A percentile compares a stretch with the other conserved stretches of the same genome.
These are phyloP conservation scores for Lytechinus variegatus DNA, from an alignment of 35 echinoderm and acorn worm species.

Conservation along the genomic window DNA sequence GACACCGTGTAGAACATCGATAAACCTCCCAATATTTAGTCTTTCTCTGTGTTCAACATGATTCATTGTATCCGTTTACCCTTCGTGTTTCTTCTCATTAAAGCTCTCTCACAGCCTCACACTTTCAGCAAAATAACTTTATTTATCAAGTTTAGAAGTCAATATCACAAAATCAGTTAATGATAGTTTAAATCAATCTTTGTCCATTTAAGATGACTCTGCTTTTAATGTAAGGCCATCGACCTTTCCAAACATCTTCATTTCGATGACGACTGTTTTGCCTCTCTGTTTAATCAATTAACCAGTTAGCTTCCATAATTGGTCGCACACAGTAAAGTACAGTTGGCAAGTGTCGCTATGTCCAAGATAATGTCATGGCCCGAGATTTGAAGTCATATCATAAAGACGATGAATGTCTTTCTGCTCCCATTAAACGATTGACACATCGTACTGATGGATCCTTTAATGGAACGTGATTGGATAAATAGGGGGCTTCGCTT, in stretches of 20 bases:
- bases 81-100: neutral
- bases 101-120: neutral
- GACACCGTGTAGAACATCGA: conserved; percentile 9
- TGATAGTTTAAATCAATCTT: neutral
- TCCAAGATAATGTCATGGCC: neutral
- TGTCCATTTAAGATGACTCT: neutral
- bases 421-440: neutral
- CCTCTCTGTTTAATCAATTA: neutral
- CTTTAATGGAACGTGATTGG: conserved; percentile 2
- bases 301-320: neutral
- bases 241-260: neutral
- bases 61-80: conserved; percentile 4
- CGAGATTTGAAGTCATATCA: neutral
- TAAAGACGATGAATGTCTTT: neutral
- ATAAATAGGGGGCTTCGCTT: conserved; percentile 9
- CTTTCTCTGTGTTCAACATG: conserved; percentile 18
- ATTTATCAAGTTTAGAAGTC: neutral
- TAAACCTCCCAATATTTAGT: conserved; percentile 19
- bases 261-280: neutral
- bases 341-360: neutral
- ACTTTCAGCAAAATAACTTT: neutral
- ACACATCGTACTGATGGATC: neutral
- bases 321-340: neutral
- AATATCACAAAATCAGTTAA: neutral
- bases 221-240: neutral